A percentile compares a stretch with the other conserved stretches of the same genome.
Conservation (phyloP, 2,113 vertebrate genomes). For the Cariama cristata region DNA sequence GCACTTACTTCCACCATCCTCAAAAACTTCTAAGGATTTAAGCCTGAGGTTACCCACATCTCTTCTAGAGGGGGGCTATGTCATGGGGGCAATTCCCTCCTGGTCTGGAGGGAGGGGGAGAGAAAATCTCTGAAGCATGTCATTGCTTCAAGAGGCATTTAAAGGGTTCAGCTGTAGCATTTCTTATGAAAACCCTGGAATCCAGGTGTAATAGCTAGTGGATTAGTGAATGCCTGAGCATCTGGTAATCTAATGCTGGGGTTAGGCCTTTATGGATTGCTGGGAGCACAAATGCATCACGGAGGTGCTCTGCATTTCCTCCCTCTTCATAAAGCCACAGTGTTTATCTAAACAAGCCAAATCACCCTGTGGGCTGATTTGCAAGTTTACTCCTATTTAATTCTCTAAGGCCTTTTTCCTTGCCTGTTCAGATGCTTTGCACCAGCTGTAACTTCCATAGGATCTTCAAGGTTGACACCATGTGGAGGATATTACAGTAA, state of each 20-base stretch:
- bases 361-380: background rate
- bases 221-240: background rate
- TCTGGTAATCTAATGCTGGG: background rate
- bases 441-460: background rate
- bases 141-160: background rate
- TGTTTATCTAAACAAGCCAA: background rate
- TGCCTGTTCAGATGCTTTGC: background rate
- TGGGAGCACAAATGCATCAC: background rate
- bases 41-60: background rate
- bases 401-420: background rate
- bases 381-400: background rate
- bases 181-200: constrained; percentile 12
- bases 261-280: background rate
- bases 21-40: background rate
- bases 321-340: background rate
- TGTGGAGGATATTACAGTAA: background rate
- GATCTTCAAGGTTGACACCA: background rate
- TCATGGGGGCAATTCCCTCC: background rate
- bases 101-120: background rate
- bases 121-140: background rate
- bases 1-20: too few species aligned
- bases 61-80: background rate
- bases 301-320: background rate
- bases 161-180: background rate
- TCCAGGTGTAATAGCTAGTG: background rate